Evolutionary conservation across 2,797 vertebrate genomes (phyloP).

Genomic region (Novumbra hubbsi): DNA sequence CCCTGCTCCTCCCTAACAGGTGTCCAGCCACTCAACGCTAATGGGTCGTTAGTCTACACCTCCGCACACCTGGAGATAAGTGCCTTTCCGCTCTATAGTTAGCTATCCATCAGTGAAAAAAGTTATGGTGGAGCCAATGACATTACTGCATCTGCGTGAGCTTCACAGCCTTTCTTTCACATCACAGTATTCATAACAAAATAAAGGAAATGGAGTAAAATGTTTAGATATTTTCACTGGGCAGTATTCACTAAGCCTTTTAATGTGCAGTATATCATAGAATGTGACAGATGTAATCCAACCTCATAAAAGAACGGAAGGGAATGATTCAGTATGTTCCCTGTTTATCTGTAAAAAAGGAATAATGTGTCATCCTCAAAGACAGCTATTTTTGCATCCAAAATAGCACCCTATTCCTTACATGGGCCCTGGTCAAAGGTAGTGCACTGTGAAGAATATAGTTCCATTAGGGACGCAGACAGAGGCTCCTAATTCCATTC

Average conservation of each 20-base stretch:
- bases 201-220: neutral
- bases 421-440: neutral
- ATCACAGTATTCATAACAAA: neutral
- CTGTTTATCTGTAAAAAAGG: neutral
- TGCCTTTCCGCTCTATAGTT: neutral
- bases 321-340: conserved; percentile 33
- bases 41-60: neutral
- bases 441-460: neutral
- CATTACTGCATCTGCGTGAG: neutral
- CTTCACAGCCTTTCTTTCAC: neutral
- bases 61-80: neutral
- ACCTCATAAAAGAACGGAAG: conserved; percentile 26
- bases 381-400: neutral
- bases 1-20: neutral
- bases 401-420: neutral
- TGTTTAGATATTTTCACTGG: neutral
- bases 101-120: neutral
- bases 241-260: neutral
- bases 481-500: conserved; percentile 21
- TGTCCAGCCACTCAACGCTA: neutral
- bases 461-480: neutral
- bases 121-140: neutral
- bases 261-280: neutral
- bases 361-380: neutral
- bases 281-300: conserved; percentile 42